A percentile compares a stretch with the other conserved stretches of the same genome.
These are phyloP conservation scores for Eupithecia insigniata DNA, from an alignment of 2,888 invertebrate species.

Conservation along the genomic window DNA sequence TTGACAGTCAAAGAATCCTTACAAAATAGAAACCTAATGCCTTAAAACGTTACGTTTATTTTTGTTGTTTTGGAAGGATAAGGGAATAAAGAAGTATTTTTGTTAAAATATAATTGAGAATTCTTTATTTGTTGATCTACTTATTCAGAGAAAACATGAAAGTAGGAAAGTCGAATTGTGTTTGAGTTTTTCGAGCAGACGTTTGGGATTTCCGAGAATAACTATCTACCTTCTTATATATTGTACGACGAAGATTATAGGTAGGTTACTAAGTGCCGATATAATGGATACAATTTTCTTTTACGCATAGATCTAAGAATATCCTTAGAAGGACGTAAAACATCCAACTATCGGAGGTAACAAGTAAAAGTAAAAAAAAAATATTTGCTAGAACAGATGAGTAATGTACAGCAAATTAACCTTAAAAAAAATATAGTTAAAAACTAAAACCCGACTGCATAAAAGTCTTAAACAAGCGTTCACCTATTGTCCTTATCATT, in stretches of 20 bases:
- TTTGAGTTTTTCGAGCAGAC: not conserved
- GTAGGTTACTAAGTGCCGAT: too few species aligned
- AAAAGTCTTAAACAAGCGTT: too few species aligned
- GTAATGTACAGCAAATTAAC: too few species aligned
- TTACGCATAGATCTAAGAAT: not conserved
- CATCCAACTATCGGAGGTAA: not conserved
- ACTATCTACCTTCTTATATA: not conserved
- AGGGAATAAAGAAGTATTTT: not conserved
- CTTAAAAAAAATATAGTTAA: too few species aligned
- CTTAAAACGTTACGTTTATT: conserved; percentile 20
- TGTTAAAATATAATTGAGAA: not conserved
- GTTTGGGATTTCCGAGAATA: not conserved
- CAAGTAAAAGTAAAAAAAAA: not conserved
- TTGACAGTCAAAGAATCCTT: conserved; percentile 27
- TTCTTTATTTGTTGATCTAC: not conserved
- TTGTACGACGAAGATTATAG: not conserved
- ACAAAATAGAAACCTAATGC: conserved; percentile 19
- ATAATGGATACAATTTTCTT: not conserved
- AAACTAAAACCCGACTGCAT: too few species aligned
- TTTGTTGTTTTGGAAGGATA: conserved; percentile 25
- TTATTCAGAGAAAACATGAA: not conserved
- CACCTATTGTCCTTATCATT: too few species aligned
- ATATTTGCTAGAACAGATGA: too few species aligned
- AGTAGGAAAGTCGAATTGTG: not conserved
- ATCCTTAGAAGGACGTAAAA: not conserved